phyloP scores from a whole-genome alignment of 1,140 invertebrate species.

The Drosophila erecta region DNA sequence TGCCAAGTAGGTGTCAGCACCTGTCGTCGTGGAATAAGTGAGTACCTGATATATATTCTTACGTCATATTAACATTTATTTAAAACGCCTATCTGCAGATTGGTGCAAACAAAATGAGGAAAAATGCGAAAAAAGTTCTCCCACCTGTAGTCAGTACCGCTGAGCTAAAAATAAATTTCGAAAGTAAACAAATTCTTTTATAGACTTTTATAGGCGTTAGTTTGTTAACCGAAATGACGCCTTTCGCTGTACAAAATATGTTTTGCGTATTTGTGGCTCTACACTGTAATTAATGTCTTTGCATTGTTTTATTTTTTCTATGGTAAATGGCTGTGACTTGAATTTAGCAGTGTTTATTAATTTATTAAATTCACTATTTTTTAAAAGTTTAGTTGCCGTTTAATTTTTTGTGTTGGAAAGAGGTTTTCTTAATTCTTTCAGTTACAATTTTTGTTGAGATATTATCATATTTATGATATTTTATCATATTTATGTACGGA shows the following conservation, averaged over 20 bases:
- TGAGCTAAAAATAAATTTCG: slow-evolving; percentile 4
- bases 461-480: no score
- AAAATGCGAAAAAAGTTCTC: not conserved
- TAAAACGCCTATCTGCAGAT: not conserved
- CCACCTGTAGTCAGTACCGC: not conserved
- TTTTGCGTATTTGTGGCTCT: not conserved
- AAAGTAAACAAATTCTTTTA: not conserved
- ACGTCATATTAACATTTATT: no score
- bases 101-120: slow-evolving; percentile 2
- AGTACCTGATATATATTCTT: not conserved
- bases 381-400: no score
- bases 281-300: not conserved
- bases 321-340: no score
- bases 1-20: slow-evolving; percentile 13
- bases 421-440: not conserved
- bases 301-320: not conserved
- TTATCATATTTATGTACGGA: not conserved
- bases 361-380: no score
- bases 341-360: no score
- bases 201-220: slow-evolving; percentile 11
- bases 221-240: slow-evolving; percentile 8
- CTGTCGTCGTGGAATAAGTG: slow-evolving; percentile 26
- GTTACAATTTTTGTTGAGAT: no score
- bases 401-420: no score
- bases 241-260: not conserved